Evolutionary conservation across 2,888 invertebrate genomes (phyloP), one percentile per base, ranked within the genome.

Genomic region (Charanyca ferruginea): DNA sequence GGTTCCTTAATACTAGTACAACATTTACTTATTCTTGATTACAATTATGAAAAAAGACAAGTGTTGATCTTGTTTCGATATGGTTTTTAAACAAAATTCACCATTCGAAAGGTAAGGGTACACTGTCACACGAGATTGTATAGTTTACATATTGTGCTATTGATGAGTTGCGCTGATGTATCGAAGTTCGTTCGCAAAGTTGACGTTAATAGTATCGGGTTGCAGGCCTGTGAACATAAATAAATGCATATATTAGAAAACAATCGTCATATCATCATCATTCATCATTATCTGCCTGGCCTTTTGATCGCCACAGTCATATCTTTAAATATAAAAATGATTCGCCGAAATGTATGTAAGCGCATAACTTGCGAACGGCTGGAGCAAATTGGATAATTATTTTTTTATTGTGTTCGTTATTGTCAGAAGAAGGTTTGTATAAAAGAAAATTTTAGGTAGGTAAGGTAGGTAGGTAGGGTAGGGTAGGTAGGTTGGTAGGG

Each of bases 1-100:
- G 74, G 62, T 73, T 67, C 13, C 81, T 83, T 79, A 81, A 73
- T 75, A 74, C 74, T 82, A 82, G 49, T 82, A 83, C 82, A 82
- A 82, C 77, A 78, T 73, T 83, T 66, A 69, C 53, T 71, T 64
- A 68, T 67, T 67, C 52, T 66, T 74, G 67, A 71, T 73, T 79
- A 83, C 55, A 77, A 64, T 69, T 72, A 77, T 6, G n/a, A 11
- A 66, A 69, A 73, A 83, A 62, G 45, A 73, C 63, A 64, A 67
- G 67, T 55, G 28, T 49, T 47, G 66, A 67, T 35, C 66, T 76
- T 76, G 18, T n/a, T 52, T 45, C 70, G 47, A 53, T 52, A 9
- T 68, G 69, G 52, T 58, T 8, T 52, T 13, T 13, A 13, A 58
- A 47, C 23, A 73, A 67, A 64, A 58, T 59, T 22, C 8, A 64